phyloP scores from a whole-genome alignment of 1,140 invertebrate species.

The Sesamia nonagrioides region DNA sequence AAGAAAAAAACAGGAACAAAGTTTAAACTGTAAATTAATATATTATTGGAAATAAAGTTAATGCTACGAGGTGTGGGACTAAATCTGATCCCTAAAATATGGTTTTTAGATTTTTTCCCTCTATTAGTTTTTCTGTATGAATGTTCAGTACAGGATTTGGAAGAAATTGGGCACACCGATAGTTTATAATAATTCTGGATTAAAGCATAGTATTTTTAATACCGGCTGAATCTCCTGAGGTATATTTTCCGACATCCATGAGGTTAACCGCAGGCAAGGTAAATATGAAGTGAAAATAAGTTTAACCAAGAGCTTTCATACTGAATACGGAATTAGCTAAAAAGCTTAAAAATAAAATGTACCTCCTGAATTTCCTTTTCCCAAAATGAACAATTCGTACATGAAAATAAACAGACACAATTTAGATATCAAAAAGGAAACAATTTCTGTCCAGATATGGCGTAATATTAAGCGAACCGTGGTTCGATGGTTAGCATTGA shows the following conservation, averaged over 20 bases:
- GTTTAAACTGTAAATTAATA: neutral
- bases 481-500: conserved; percentile 12
- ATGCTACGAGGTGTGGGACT: too few species aligned
- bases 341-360: neutral
- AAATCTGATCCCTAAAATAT: too few species aligned
- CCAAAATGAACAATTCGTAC: neutral
- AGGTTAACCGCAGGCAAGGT: too few species aligned
- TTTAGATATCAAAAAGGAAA: conserved; percentile 24
- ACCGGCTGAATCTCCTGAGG: too few species aligned
- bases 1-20: neutral
- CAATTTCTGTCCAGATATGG: conserved; percentile 19
- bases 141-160: neutral
- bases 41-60: too few species aligned
- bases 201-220: too few species aligned
- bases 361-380: neutral
- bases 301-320: neutral
- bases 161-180: neutral
- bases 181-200: too few species aligned
- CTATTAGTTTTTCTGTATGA: too few species aligned
- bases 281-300: too few species aligned
- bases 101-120: too few species aligned
- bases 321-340: too few species aligned
- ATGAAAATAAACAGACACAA: conserved; percentile 3
- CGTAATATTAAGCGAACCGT: conserved; percentile 13
- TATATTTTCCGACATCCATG: too few species aligned